Conservation (phyloP, 2,113 vertebrate genomes). For the Thomomys bottae region DNA sequence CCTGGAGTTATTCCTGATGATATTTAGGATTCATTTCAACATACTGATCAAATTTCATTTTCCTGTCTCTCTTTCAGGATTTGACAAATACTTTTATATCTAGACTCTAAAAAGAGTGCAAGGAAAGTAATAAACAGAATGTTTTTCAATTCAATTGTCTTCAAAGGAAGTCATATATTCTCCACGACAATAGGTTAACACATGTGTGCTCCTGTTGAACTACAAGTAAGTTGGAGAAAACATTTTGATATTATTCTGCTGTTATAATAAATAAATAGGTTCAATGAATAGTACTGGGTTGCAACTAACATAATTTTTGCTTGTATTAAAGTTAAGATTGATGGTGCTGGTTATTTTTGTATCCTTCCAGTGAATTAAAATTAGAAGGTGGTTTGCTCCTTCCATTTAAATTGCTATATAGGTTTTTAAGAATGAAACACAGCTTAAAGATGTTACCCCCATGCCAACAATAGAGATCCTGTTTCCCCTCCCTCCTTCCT, state of each 20-base stretch:
- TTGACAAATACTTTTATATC: conserved; percentile 39
- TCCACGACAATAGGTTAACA: conserved; percentile 38
- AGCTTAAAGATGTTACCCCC: conserved; percentile 42
- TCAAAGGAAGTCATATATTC: conserved; percentile 47
- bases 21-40: conserved; percentile 48
- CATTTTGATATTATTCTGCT: conserved; percentile 1
- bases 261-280: conserved; percentile 4
- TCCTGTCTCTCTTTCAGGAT: neutral
- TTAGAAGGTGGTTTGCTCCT: neutral
- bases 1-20: conserved; percentile 41
- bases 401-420: neutral
- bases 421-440: neutral
- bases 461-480: conserved; percentile 61
- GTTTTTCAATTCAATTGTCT: neutral
- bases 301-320: neutral
- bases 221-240: conserved; percentile 33
- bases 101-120: conserved; percentile 45
- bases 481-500: neutral
- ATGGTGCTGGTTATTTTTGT: conserved; percentile 14
- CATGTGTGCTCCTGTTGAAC: conserved; percentile 30
- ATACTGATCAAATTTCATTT: conserved; percentile 44
- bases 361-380: conserved; percentile 51
- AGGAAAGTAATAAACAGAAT: conserved; percentile 38
- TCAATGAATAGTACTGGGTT: conserved; percentile 26
- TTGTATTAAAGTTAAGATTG: conserved; percentile 60